These are phyloP conservation scores for Formicarius rufipectus DNA, from an alignment of 2,113 vertebrate species.

Conservation along the genomic window DNA sequence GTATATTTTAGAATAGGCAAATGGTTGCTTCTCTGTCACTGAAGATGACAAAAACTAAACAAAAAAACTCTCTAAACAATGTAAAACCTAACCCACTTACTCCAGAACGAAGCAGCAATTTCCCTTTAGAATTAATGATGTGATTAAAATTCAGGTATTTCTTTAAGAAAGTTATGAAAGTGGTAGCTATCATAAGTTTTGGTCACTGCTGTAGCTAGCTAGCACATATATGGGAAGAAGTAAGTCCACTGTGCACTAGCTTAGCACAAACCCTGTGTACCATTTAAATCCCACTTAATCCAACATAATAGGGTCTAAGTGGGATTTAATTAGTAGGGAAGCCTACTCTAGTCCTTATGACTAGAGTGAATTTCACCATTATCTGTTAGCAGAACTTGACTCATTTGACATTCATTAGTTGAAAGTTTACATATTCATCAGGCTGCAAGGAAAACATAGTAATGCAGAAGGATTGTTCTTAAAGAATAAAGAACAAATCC, in stretches of 20 bases:
- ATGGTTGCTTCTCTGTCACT: not conserved
- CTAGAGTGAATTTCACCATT: not conserved
- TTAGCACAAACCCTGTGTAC: not conserved
- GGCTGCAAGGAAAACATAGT: not conserved
- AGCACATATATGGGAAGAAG: not conserved
- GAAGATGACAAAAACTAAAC: not conserved
- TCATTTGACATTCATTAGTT: not conserved
- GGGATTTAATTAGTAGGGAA: not conserved
- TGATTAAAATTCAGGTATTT: not conserved
- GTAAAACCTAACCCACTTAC: not conserved
- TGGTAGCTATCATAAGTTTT: not conserved
- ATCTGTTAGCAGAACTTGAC: not conserved
- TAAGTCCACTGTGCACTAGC: not conserved
- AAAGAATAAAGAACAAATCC: not conserved
- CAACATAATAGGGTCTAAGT: not conserved
- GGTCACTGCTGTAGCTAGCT: not conserved
- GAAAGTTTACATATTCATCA: not conserved
- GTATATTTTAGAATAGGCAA: not conserved
- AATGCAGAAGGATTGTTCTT: not conserved
- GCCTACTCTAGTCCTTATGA: not conserved
- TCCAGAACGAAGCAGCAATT: not conserved
- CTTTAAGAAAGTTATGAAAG: not conserved
- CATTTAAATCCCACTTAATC: not conserved
- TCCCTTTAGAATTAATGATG: not conserved
- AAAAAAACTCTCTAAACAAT: not conserved